Conservation (phyloP, 2,888 invertebrate species). For the Nomada ferruginata region DNA sequence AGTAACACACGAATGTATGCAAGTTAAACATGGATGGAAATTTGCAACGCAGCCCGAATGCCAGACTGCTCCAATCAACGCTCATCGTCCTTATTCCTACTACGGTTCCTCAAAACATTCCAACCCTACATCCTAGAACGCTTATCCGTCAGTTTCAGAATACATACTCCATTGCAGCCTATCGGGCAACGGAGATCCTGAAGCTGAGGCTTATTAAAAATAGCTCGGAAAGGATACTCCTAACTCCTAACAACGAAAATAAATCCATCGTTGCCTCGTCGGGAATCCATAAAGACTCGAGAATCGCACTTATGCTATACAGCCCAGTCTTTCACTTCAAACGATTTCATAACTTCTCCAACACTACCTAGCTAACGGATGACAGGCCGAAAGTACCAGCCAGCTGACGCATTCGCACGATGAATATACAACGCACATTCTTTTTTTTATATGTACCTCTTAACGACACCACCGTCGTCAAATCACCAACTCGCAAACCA, state of each 20-base stretch:
- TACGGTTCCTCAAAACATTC: not conserved
- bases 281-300: slow-evolving; percentile 29
- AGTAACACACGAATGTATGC: not conserved
- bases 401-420: slow-evolving; percentile 47
- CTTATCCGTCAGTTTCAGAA: not conserved
- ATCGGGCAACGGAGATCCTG: not conserved
- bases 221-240: slow-evolving; percentile 4
- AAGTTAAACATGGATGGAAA: not conserved
- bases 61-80: not conserved
- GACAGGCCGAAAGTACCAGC: slow-evolving; percentile 40
- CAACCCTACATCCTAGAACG: not conserved
- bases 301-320: not conserved
- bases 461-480: not conserved
- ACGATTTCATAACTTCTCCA: slow-evolving; percentile 39
- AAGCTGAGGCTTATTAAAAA: slow-evolving; percentile 5
- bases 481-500: not conserved
- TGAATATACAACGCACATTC: slow-evolving; percentile 10
- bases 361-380: slow-evolving; percentile 28
- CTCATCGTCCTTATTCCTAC: not conserved
- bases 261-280: slow-evolving; percentile 7
- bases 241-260: slow-evolving; percentile 11
- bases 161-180: not conserved
- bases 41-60: not conserved
- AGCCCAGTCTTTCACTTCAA: slow-evolving; percentile 10
- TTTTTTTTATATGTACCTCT: slow-evolving; percentile 28